Evolutionary conservation across 2,888 invertebrate genomes (phyloP), one percentile per base, ranked within the genome.

Genomic region (Lomographa bimaculata): DNA sequence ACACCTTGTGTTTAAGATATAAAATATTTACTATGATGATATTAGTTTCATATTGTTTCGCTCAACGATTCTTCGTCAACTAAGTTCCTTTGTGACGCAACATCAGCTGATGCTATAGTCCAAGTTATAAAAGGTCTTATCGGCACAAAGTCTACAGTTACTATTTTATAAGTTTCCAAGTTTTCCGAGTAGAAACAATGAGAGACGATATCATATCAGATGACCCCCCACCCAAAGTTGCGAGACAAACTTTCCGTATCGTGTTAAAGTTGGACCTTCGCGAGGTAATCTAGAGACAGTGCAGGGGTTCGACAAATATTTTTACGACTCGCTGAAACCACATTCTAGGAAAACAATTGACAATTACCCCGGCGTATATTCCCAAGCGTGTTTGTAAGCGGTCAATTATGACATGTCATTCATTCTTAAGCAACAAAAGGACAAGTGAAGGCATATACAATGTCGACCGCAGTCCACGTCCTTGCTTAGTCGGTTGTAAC

Each of bases 391-490:
- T 68, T 68, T 62, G 63, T 59, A 56, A 57, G 47, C 52, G 34
- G 52, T 51, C 54, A 44, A 30, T 43, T 60, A 56, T 60, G 56
- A 60, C 59, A 63, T 60, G 62, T 68, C 64, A 67, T 64, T 67
- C 43, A 50, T 49, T 52, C 61, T 71, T 71, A 57, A 57, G 68
- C 62, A 76, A 75, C 60, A 52, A 60, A 46, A 59, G 59, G 54
- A 62, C 61, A 71, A 67, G 67, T 64, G 71, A 63, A 65, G 64
- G 63, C 49, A 58, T 67, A 62, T 65, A 77, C 73, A 77, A 74
- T 74, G 78, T 76, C 71, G 74, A 68, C 65, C 58, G 58, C 59
- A 60, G 59, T 60, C 54, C 58, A 56, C 57, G 46, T 47, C 47
- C 61, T 74, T 70, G 76, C 77, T 76, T 73, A 72, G 64, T 50